Base-by-base conservation (phyloP, 2,797 vertebrate genomes). In the Pseudochaenichthys georgianus region DNA sequence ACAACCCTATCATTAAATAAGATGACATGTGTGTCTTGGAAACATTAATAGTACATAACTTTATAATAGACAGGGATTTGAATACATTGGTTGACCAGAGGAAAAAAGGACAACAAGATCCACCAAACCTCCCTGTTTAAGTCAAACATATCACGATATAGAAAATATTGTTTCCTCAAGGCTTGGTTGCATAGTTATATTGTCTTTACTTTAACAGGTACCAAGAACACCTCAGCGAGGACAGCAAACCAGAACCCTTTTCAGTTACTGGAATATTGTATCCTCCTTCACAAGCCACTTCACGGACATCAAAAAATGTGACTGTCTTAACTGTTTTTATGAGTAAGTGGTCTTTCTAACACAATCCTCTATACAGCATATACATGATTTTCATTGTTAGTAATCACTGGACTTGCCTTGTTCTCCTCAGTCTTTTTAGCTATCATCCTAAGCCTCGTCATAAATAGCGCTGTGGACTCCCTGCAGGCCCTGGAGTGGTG, bases 261-360 rank as follows among this genome's bases (percentile, higher is more conserved):
- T 82, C 86, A 55, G 16, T 93, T 13, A 16, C 51, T 64, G 70
- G 92, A 70, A 42, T 88, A 9, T 34, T 96, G 3, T 8, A 0
- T 23, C 95, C 94, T 0, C 90, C 92, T 10, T 77, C 45, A 3
- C 64, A 50, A 28, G 84, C 94, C 28, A 94, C 93, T 13, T n/a
- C 53, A 2, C 1, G 10, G 13, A 96, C 95, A 13, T 96, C 93
- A 1, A 87, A 84, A 46, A 85, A 87, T 17, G 95, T 96, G 50
- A 74, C 94, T 54, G 48, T 88, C 75, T 87, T 94, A 77, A 86
- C 95, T 5, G 1, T 93, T 78, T 79, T 90, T 1, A 60, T 87
- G 19, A 83, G 96, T 97, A 77, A 16, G 91, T 80, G 0, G 64
- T 66, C 3, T 58, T 38, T 38, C 34, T 50, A 16, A 48, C 12